Conservation (phyloP, 2,888 invertebrate species). For the Coelinius sp. region DNA sequence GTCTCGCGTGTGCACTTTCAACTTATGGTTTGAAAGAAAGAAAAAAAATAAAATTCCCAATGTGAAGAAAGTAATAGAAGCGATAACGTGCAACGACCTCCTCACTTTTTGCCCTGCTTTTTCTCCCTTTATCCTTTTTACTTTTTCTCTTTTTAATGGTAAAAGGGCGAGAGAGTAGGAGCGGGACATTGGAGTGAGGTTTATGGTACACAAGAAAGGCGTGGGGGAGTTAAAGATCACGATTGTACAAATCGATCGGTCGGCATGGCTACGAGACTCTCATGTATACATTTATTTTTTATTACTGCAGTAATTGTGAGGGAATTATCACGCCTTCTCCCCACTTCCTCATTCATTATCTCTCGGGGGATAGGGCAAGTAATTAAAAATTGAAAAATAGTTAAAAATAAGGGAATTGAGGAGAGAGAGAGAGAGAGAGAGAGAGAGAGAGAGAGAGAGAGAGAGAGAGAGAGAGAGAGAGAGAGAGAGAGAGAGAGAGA, state of each 20-base stretch:
- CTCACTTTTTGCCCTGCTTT: not conserved
- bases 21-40: constrained; percentile 9
- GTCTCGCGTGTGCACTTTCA: constrained; percentile 17
- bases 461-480: too few relatives aligned
- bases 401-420: not conserved
- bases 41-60: not conserved
- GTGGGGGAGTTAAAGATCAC: constrained; percentile 43
- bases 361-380: not conserved
- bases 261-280: constrained; percentile 15
- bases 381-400: not conserved
- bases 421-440: too few relatives aligned
- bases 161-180: constrained; percentile 10
- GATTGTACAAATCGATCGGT: constrained; percentile 47
- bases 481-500: too few relatives aligned
- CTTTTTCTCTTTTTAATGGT: not conserved
- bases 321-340: not conserved
- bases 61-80: constrained; percentile 1
- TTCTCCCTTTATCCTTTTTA: not conserved
- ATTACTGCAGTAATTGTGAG: not conserved
- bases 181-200: constrained; percentile 21
- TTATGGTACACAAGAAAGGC: constrained; percentile 42
- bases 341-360: not conserved
- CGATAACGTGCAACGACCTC: constrained; percentile 41
- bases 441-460: too few relatives aligned
- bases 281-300: constrained; percentile 19